Conservation (phyloP, 2,113 vertebrate species). For the Rutilus rutilus region DNA sequence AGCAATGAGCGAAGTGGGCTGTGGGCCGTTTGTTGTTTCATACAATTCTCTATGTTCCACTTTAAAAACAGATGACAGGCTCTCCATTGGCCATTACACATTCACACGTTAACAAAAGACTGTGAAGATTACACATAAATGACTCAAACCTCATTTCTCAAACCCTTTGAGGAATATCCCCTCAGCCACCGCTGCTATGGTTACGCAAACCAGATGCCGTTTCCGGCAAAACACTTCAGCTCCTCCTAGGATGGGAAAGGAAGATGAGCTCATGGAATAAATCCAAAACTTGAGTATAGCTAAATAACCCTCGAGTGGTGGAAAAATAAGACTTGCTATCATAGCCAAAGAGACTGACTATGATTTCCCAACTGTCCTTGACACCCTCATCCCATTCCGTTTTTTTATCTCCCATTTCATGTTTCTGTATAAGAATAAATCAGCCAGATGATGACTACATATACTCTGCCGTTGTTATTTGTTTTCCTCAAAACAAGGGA, state of each 20-base stretch:
- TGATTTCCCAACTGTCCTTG: background rate
- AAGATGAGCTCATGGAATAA: constrained; percentile 4
- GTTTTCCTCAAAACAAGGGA: background rate
- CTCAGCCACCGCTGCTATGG: constrained; percentile 7
- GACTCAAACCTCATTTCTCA: constrained; percentile 40
- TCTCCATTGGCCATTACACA: constrained; percentile 47
- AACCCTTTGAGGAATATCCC: constrained; percentile 39
- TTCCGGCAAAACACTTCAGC: constrained; percentile 25
- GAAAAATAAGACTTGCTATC: constrained; percentile 21
- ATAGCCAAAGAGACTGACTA: background rate
- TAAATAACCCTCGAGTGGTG: background rate
- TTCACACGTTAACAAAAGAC: constrained; percentile 49
- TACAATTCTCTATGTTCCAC: constrained; percentile 22
- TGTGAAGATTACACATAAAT: constrained; percentile 37
- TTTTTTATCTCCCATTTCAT: background rate
- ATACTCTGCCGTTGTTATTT: background rate
- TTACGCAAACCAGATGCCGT: background rate
- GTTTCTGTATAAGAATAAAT: constrained; percentile 11
- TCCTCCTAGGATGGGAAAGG: background rate
- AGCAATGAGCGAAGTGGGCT: constrained; percentile 10
- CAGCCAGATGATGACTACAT: background rate
- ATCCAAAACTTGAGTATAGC: background rate
- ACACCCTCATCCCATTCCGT: background rate
- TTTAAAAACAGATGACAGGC: constrained; percentile 44
- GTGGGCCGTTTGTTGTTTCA: constrained; percentile 20